Evolutionary conservation across 2,113 vertebrate genomes (phyloP).

Genomic region (Gulo gulo): DNA sequence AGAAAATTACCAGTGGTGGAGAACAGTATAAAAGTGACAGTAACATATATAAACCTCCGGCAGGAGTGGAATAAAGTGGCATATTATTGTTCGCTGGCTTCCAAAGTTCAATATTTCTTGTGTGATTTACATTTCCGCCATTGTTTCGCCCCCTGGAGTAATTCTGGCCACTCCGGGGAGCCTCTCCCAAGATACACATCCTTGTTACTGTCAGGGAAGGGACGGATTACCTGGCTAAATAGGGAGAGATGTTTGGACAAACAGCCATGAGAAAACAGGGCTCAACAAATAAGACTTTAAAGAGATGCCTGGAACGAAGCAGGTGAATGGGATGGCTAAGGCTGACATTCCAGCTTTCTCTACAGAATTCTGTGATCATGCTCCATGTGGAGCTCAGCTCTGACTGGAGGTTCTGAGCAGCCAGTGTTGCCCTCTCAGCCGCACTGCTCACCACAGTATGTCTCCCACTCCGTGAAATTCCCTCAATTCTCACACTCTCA

Average conservation of each 20-base stretch:
- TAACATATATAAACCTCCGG: slow-evolving; percentile 87
- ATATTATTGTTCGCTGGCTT: slow-evolving; percentile 83
- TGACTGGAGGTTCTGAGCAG: not conserved
- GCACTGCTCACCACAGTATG: not conserved
- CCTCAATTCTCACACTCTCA: not conserved
- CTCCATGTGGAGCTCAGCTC: not conserved
- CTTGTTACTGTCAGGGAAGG: slow-evolving; percentile 64
- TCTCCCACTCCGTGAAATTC: not conserved
- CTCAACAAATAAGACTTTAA: slow-evolving; percentile 40
- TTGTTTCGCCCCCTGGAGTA: slow-evolving; percentile 63
- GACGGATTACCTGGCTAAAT: slow-evolving; percentile 66
- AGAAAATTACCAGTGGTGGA: slow-evolving; percentile 86
- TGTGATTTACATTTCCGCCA: slow-evolving; percentile 82
- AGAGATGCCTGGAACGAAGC: not conserved
- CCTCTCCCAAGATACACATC: slow-evolving; percentile 58
- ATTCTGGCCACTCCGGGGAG: slow-evolving; percentile 68
- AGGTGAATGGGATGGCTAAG: too few relatives aligned
- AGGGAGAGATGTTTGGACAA: slow-evolving; percentile 44
- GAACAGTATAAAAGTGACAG: slow-evolving; percentile 87
- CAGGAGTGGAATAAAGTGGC: slow-evolving; percentile 82
- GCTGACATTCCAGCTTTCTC: not conserved
- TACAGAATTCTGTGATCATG: not conserved
- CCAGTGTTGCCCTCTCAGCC: not conserved
- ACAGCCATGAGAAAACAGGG: not conserved
- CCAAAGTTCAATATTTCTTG: slow-evolving; percentile 83